Percentiles rank a stretch among this genome's conserved stretches.
phyloP scores from a whole-genome alignment of 2,113 vertebrate species.

The Sula dactylatra region DNA sequence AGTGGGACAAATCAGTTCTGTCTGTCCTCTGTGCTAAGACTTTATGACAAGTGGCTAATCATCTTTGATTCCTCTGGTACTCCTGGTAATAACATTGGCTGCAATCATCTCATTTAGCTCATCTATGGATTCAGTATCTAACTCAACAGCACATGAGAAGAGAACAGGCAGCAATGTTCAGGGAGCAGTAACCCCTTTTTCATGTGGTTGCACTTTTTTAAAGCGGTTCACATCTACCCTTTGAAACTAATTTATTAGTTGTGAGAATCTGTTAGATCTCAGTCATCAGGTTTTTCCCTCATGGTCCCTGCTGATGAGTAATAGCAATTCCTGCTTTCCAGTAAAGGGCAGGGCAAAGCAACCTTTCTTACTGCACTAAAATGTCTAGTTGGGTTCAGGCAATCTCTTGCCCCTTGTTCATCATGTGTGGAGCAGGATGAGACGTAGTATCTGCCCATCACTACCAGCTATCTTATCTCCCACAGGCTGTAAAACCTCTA shows the following conservation, averaged over 20 bases:
- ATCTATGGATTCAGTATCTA: constrained; percentile 3
- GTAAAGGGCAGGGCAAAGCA: neutral
- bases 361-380: neutral
- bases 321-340: neutral
- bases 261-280: neutral
- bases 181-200: neutral
- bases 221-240: neutral
- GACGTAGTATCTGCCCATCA: neutral
- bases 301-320: neutral
- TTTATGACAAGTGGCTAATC: constrained; percentile 42
- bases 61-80: constrained; percentile 34
- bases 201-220: neutral
- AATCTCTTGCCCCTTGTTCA: neutral
- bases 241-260: neutral
- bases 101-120: constrained; percentile 33
- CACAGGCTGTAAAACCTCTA: accelerated
- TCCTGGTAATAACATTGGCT: constrained; percentile 9
- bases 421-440: neutral
- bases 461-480: neutral
- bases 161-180: neutral
- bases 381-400: neutral
- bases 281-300: neutral
- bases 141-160: neutral
- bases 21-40: neutral
- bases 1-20: constrained; percentile 36